Percentiles rank a stretch among this genome's conserved stretches.
Conservation (phyloP, 2,113 vertebrate species). For the Octodon degus region DNA sequence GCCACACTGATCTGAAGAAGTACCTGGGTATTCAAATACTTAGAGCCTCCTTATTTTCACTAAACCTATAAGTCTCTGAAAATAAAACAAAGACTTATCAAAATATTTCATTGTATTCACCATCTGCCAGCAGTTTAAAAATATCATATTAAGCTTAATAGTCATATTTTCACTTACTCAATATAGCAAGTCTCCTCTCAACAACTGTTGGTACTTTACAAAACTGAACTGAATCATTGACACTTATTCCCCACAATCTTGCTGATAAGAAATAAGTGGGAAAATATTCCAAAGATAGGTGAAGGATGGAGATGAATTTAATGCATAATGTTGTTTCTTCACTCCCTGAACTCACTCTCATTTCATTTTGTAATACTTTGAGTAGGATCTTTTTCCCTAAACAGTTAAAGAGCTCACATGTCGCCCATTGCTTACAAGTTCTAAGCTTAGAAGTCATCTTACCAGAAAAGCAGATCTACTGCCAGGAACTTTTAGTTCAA, state of each 20-base stretch:
- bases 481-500: background rate
- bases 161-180: slow-evolving; percentile 73
- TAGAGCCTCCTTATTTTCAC: slow-evolving; percentile 71
- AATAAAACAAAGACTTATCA: slow-evolving; percentile 70
- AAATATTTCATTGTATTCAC: slow-evolving; percentile 81
- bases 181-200: slow-evolving; percentile 66
- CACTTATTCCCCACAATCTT: slow-evolving; percentile 9
- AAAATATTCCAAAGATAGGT: slow-evolving; percentile 20
- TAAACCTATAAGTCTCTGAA: slow-evolving; percentile 69
- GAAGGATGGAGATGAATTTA: background rate
- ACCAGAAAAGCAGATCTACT: background rate
- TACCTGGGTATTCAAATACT: slow-evolving; percentile 53
- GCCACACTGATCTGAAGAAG: slow-evolving; percentile 57
- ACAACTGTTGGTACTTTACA: slow-evolving; percentile 67
- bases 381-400: background rate
- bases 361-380: slow-evolving; percentile 23
- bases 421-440: background rate
- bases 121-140: slow-evolving; percentile 78
- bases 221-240: slow-evolving; percentile 69
- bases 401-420: background rate
- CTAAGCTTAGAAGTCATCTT: background rate
- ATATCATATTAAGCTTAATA: slow-evolving; percentile 81
- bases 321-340: background rate
- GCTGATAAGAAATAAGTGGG: background rate
- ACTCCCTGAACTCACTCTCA: background rate